Base-by-base conservation (phyloP, 2,888 invertebrate genomes). In the Coleophora deauratella region DNA sequence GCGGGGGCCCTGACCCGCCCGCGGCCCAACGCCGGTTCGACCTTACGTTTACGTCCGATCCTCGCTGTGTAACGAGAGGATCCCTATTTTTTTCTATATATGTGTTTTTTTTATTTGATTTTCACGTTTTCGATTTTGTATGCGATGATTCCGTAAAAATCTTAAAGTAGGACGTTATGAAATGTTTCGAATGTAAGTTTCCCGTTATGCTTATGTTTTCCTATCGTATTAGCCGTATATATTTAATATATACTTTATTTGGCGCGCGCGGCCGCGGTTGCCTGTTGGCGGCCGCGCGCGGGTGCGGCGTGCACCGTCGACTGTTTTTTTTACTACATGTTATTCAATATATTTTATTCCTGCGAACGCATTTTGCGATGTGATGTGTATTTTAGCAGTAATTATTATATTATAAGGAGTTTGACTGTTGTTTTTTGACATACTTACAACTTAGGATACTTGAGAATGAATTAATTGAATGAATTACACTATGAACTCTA, bases 311-410 rank as follows among this genome's bases (percentile, higher is more conserved):
- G 85, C 82, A 30, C 39, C 39, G 40, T 39, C 41, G 44, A 44
- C 77, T 82, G 77, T 84, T 86, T 87, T 79, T 21, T 86, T 86
- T 85, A 86, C 79, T 84, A 85, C 82, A 86, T 86, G 85, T 86
- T 86, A 86, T 86, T 90, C 90, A 89, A 88, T 91, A 91, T 91
- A 90, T 91, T 91, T 90, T 91, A 91, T 91, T 90, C 88, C 90
- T 89, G 90, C 90, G 90, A 88, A 90, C 90, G 90, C 90, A 90
- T 90, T 90, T 91, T 91, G 91, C 91, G 91, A 91, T 82, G 82
- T 84, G 84, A 84, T 82, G 84, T 85, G 84, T 88, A 88, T 87
- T 87, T 82, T 88, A 88, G 86, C 85, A 81, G 82, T 87, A 86
- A 86, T 86, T 82, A 86, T 86, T 82, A 84, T 82, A 77, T 80